Evolutionary conservation across 1,140 invertebrate species (phyloP).

Genomic region (Whitmania pigra): DNA sequence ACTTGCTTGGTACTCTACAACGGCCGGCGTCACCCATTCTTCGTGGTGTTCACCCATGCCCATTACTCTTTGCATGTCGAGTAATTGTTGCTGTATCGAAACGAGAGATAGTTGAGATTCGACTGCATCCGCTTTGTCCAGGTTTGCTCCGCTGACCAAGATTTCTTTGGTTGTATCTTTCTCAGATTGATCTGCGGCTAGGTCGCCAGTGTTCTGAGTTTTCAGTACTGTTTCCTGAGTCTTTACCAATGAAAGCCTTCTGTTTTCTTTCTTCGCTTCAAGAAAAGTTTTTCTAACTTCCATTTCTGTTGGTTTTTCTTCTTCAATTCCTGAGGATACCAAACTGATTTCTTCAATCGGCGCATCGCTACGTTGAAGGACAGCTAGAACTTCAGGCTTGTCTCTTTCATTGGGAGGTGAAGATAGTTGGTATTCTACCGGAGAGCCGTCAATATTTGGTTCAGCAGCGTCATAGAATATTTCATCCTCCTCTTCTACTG

Average conservation of each 20-base stretch:
- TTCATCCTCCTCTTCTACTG: conserved; percentile 24
- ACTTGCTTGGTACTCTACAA: conserved; percentile 20
- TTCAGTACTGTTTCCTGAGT: conserved; percentile 19
- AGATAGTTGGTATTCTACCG: conserved; percentile 13
- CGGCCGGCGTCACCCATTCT: conserved; percentile 16
- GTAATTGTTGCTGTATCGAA: conserved; percentile 11
- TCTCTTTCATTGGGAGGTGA: conserved; percentile 13
- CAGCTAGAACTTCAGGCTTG: conserved; percentile 10
- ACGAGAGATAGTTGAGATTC: conserved; percentile 18
- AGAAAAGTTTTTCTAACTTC: conserved; percentile 17
- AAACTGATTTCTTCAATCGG: conserved; percentile 14
- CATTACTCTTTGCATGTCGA: conserved; percentile 19
- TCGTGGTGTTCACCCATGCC: conserved; percentile 17
- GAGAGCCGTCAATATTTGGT: conserved; percentile 8
- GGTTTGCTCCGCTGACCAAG: conserved; percentile 5
- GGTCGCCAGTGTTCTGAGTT: conserved; percentile 9
- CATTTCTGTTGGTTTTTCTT: conserved; percentile 19
- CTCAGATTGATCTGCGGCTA: conserved; percentile 13
- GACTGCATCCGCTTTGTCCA: neutral
- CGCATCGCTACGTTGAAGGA: conserved; percentile 10
- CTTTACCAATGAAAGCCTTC: conserved; percentile 10
- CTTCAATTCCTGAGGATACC: neutral
- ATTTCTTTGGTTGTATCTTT: conserved; percentile 19
- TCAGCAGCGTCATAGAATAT: conserved; percentile 24
- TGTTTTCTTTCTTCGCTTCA: conserved; percentile 17